Evolutionary conservation across 2,797 vertebrate genomes (phyloP).

Genomic region (Sebastes nivosus): DNA sequence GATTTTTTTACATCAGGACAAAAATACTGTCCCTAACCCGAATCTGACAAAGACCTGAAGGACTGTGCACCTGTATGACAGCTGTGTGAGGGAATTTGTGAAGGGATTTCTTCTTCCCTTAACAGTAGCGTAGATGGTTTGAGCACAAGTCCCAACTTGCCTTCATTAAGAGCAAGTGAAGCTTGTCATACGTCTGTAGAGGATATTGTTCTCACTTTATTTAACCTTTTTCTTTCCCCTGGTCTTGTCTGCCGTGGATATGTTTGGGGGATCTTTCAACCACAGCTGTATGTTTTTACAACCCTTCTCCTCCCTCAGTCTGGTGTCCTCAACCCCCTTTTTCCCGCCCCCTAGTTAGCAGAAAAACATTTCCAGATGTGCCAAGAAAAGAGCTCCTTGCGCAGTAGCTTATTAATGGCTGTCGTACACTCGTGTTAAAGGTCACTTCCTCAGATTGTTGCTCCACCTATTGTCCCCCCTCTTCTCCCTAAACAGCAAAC

Average conservation of each 20-base stretch:
- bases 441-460: conserved; percentile 68
- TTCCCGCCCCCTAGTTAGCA: conserved; percentile 45
- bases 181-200: conserved; percentile 9
- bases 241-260: neutral
- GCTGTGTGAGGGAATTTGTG: neutral
- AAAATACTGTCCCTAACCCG: neutral
- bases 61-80: conserved; percentile 4
- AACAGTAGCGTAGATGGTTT: neutral
- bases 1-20: neutral
- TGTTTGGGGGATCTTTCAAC: conserved; percentile 43
- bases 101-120: conserved; percentile 4
- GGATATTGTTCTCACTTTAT: neutral
- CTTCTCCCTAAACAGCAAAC: conserved; percentile 26
- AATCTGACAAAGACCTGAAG: neutral
- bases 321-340: conserved; percentile 44
- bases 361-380: conserved; percentile 82
- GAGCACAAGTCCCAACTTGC: conserved; percentile 20
- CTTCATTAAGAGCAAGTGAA: conserved; percentile 26
- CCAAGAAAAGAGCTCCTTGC: conserved; percentile 60
- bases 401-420: conserved; percentile 68
- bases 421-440: conserved; percentile 59
- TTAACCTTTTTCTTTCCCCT: neutral
- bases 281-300: conserved; percentile 59
- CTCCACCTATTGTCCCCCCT: conserved; percentile 22
- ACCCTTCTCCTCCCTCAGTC: conserved; percentile 35